These are phyloP conservation scores for Eubasilissa regina DNA, from an alignment of 1,140 invertebrate species.

Conservation along the genomic window DNA sequence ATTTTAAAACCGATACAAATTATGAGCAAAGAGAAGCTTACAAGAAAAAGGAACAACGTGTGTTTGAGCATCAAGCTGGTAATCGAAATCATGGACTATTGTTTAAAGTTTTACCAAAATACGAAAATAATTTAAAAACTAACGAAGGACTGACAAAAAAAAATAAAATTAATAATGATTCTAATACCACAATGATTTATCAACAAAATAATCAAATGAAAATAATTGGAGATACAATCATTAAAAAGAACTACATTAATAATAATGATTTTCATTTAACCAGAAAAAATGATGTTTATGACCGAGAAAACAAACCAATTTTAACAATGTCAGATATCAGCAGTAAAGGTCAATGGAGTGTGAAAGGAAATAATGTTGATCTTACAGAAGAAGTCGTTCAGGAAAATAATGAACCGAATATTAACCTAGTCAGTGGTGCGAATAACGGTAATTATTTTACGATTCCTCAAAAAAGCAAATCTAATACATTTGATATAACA, in stretches of 20 bases:
- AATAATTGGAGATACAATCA: too few relatives aligned
- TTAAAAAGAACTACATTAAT: too few relatives aligned
- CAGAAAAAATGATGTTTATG: too few relatives aligned
- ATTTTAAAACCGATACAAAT: neutral
- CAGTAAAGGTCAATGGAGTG: neutral
- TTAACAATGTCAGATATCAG: too few relatives aligned
- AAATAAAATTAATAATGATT: too few relatives aligned
- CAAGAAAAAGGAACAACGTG: neutral
- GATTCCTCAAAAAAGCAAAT: conserved; percentile 5
- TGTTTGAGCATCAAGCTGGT: conserved; percentile 29
- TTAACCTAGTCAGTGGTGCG: too few relatives aligned
- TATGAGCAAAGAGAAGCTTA: conserved; percentile 6
- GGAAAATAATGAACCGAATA: neutral
- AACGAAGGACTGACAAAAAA: too few relatives aligned
- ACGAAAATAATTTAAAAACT: neutral
- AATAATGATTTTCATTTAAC: too few relatives aligned
- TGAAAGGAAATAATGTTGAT: neutral
- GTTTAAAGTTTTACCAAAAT: neutral
- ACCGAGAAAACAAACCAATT: too few relatives aligned
- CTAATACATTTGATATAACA: conserved; percentile 25
- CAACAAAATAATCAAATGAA: too few relatives aligned
- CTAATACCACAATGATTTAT: too few relatives aligned
- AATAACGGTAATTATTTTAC: neutral
- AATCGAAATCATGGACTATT: neutral
- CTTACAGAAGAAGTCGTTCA: too few relatives aligned